Base-by-base conservation (phyloP, 1,140 invertebrate genomes). In the Magallana gigas region DNA sequence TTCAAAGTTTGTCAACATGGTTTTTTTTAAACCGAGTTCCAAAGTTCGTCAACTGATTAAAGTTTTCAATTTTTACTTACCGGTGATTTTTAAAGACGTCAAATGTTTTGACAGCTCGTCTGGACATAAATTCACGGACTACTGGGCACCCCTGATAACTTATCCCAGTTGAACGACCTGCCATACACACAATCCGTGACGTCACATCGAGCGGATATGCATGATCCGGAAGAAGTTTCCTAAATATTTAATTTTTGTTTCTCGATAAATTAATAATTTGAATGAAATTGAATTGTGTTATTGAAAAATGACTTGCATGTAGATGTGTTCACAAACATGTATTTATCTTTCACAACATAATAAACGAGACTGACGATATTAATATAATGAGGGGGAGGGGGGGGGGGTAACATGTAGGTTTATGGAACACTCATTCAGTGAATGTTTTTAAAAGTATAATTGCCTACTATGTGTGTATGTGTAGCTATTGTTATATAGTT, bases 141-240 rank as follows among this genome's bases (percentile, higher is more conserved):
- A 12, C 29, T 76, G 68, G 23, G n/a, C 60, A 16, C n/a, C 60
- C n/a, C 11, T 0, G 12, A 14, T 36, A 76, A 76, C 68, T 76
- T 76, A 76, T 76, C 68, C 68, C 36, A 76, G 68, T 76, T 76
- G 68, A 76, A 76, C 68, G 68, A 76, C 68, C 68, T 68, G 23
- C 16, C 64, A 76, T 76, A 29, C 68, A 76, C 68, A 76, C 23
- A 76, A 23, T 76, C 68, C 68, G 36, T 76, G 68, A 76, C 68
- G 68, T 76, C 68, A 76, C 68, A 76, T 11, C 8, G 68, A 48
- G 23, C 60, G 68, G 68, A 76, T 29, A 76, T 29, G 68, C 68
- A 23, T 76, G 68, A 76, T 76, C 68, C 68, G 68, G 68, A 76
- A 76, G 68, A 29, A 29, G 23, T 76, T 36, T 29, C 68, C 36